Evolutionary conservation across 2,888 invertebrate species (phyloP).

Genomic region (Brenthis ino): DNA sequence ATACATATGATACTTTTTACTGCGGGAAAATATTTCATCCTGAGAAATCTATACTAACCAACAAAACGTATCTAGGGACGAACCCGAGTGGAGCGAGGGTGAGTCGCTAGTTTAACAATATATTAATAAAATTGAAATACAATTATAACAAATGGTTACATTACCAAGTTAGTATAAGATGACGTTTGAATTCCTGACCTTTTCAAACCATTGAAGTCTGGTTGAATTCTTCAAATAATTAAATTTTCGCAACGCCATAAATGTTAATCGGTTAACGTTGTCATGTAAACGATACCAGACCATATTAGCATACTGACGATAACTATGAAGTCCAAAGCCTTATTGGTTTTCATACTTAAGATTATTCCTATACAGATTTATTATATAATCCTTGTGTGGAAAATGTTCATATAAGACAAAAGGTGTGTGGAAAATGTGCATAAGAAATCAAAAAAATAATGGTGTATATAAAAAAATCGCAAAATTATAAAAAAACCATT

Average conservation of each 20-base stretch:
- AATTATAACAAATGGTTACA: not conserved
- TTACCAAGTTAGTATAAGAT: not conserved
- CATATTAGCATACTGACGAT: slow-evolving; percentile 3
- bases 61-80: too few relatives aligned
- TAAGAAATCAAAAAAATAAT: too few relatives aligned
- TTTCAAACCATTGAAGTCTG: not conserved
- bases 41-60: too few relatives aligned
- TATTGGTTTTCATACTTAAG: not conserved
- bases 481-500: too few relatives aligned
- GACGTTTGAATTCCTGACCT: not conserved
- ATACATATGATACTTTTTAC: too few relatives aligned
- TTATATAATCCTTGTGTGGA: too few relatives aligned
- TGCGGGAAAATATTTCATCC: too few relatives aligned
- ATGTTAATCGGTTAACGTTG: not conserved
- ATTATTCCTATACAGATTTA: not conserved
- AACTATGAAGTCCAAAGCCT: not conserved
- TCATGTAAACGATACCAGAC: not conserved
- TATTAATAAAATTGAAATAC: not conserved
- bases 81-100: too few relatives aligned
- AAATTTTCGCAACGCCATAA: slow-evolving; percentile 1
- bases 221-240: slow-evolving; percentile 3
- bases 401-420: too few relatives aligned
- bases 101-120: not conserved
- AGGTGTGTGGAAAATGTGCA: too few relatives aligned
- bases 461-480: too few relatives aligned